These are phyloP conservation scores for Epistrophe grossulariae DNA, from an alignment of 2,888 invertebrate species.

Conservation along the genomic window DNA sequence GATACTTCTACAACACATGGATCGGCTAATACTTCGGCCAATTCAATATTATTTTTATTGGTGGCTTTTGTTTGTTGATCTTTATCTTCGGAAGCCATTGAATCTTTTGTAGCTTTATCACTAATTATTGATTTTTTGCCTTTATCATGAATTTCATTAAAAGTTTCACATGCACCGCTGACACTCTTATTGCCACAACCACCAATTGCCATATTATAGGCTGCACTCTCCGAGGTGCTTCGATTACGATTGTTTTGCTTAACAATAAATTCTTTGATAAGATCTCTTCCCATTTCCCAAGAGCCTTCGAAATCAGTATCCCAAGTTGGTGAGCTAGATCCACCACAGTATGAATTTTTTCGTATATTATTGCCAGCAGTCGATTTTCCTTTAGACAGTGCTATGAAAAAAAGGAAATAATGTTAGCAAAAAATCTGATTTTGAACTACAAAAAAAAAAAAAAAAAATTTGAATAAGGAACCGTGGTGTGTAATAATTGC, in stretches of 20 bases:
- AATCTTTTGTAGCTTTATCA: conserved; percentile 32
- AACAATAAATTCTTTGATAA: conserved; percentile 81
- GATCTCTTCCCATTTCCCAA: conserved; percentile 82
- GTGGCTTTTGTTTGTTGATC: conserved; percentile 14
- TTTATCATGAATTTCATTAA: conserved; percentile 60
- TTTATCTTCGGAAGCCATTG: conserved; percentile 16
- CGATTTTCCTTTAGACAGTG: conserved; percentile 79
- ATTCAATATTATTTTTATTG: conserved; percentile 35
- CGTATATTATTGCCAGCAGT: conserved; percentile 77
- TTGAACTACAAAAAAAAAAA: not conserved
- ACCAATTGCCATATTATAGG: conserved; percentile 74
- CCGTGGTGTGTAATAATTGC: too few relatives aligned
- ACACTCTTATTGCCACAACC: conserved; percentile 44
- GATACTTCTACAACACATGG: conserved; percentile 75
- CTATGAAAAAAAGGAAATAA: conserved; percentile 70
- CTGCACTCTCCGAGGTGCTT: conserved; percentile 79
- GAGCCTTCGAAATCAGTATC: conserved; percentile 82
- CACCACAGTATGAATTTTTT: conserved; percentile 77
- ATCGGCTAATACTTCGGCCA: conserved; percentile 35
- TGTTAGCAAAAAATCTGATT: not conserved
- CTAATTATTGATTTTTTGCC: conserved; percentile 47
- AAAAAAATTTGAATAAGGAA: not conserved
- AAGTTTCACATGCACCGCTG: conserved; percentile 32
- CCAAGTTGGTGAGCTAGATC: conserved; percentile 79
- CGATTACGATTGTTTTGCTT: conserved; percentile 80